phyloP scores from a whole-genome alignment of 2,797 vertebrate genomes.

The Sebastes iracundus region DNA sequence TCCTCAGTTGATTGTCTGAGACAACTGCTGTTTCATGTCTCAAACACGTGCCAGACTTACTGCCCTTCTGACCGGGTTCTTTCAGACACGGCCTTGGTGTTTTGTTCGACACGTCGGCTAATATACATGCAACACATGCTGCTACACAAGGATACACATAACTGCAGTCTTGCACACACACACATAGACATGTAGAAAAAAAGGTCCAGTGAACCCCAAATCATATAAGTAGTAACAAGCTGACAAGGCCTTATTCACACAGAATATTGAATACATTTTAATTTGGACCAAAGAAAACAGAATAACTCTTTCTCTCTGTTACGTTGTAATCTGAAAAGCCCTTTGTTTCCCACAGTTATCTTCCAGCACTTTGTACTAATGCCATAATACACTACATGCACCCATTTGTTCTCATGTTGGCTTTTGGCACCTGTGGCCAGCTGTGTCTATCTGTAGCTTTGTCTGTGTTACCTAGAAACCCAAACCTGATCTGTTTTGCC shows the following conservation, averaged over 20 bases:
- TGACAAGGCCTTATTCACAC: neutral
- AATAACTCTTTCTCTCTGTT: neutral
- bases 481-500: neutral
- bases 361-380: neutral
- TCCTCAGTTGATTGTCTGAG: neutral
- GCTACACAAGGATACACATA: neutral
- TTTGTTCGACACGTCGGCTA: neutral
- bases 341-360: neutral
- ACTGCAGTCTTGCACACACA: neutral
- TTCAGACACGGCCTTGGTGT: neutral
- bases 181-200: neutral
- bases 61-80: neutral
- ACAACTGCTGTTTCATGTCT: neutral
- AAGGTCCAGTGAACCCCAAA: neutral
- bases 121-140: neutral
- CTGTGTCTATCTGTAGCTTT: neutral
- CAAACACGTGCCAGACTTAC: neutral
- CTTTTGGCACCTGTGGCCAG: slow-evolving; percentile 12
- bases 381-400: neutral
- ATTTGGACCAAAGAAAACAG: neutral
- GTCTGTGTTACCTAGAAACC: neutral
- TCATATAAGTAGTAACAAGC: neutral
- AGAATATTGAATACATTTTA: neutral
- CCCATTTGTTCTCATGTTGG: neutral
- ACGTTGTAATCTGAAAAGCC: neutral